phyloP scores from a whole-genome alignment of 1,140 invertebrate genomes.

The Drosophila kikkawai region DNA sequence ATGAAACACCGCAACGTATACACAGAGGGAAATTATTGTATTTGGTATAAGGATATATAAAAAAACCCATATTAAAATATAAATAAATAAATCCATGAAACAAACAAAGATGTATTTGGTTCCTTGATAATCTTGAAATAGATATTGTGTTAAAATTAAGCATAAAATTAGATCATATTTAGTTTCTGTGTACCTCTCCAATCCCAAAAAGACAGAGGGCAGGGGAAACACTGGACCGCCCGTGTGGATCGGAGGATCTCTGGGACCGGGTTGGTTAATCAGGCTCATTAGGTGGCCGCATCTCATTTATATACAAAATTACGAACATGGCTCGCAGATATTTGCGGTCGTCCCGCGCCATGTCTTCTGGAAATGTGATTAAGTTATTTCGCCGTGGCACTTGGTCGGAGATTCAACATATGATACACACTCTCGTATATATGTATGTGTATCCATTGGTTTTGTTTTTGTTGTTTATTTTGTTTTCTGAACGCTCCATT shows the following conservation, averaged over 20 bases:
- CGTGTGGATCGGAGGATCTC: constrained; percentile 37
- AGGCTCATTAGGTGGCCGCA: constrained; percentile 84
- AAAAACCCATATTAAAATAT: too few relatives aligned
- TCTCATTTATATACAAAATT: constrained; percentile 83
- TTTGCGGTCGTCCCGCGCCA: constrained; percentile 65
- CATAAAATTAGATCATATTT: neutral
- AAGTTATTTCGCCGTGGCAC: constrained; percentile 77
- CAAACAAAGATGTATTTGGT: too few relatives aligned
- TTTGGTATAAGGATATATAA: neutral
- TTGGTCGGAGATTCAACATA: constrained; percentile 47
- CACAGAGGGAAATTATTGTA: neutral
- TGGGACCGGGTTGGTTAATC: constrained; percentile 71
- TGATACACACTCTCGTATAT: constrained; percentile 34
- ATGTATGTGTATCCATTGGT: constrained; percentile 18
- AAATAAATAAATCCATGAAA: too few relatives aligned
- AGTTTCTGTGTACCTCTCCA: neutral
- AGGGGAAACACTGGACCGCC: constrained; percentile 23
- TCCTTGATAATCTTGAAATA: too few relatives aligned
- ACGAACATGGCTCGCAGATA: constrained; percentile 80
- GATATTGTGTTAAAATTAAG: neutral
- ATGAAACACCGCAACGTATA: constrained; percentile 71
- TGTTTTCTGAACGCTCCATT: constrained; percentile 76
- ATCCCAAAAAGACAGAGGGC: neutral
- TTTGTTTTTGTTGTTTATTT: constrained; percentile 35
- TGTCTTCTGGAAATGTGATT: constrained; percentile 77